Conservation (phyloP, 2,797 vertebrate species). For the Tokudaia muenninki region DNA sequence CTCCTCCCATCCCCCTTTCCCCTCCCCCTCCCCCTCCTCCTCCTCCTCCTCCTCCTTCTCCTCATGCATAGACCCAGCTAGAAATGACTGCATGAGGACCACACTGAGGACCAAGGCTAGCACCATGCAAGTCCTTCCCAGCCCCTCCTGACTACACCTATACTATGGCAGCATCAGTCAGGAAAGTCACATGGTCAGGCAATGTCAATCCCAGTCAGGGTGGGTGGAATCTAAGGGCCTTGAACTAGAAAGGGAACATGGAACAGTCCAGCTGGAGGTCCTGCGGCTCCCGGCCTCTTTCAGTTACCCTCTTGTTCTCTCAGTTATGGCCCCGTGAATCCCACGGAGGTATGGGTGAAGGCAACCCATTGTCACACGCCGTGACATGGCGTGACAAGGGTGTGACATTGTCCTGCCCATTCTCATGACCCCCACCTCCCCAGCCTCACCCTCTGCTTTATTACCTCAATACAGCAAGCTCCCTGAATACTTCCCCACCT, state of each 20-base stretch:
- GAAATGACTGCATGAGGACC: not conserved
- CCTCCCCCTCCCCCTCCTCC: not conserved
- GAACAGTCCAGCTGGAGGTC: rapidly evolving
- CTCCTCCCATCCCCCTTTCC: no score
- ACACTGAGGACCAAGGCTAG: not conserved
- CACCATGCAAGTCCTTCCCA: rapidly evolving
- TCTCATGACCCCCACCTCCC: not conserved
- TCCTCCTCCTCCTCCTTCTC: not conserved
- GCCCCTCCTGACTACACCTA: not conserved
- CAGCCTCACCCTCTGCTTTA: not conserved
- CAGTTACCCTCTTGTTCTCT: not conserved
- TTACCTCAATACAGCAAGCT: not conserved
- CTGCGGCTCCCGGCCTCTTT: not conserved
- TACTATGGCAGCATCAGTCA: not conserved
- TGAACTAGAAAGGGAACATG: not conserved
- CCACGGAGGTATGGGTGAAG: not conserved
- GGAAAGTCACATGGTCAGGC: not conserved
- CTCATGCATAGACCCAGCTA: not conserved
- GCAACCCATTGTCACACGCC: rapidly evolving
- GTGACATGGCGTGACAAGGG: no score
- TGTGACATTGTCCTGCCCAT: not conserved
- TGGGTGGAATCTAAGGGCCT: not conserved
- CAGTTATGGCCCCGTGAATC: not conserved
- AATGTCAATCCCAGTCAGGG: not conserved
- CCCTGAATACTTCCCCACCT: not conserved